These are phyloP conservation scores for Clarias platycephalus DNA, from an alignment of 2,797 vertebrate genomes.

Conservation along the genomic window DNA sequence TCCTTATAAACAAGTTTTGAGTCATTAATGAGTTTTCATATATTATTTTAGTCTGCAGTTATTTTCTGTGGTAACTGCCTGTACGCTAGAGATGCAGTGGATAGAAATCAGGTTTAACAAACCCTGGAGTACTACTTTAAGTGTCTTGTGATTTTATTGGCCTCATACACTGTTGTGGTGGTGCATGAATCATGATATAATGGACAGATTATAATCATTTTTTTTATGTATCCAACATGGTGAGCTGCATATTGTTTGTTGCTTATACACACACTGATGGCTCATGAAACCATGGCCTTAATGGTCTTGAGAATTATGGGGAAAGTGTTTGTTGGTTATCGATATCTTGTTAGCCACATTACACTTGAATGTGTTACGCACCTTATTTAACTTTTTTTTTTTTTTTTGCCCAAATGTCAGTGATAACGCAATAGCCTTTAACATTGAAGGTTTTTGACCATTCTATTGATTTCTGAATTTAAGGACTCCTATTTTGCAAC, in stretches of 20 bases:
- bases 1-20: neutral
- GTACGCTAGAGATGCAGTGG: conserved; percentile 8
- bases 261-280: conserved; percentile 32
- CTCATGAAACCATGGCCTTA: conserved; percentile 36
- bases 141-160: conserved; percentile 23
- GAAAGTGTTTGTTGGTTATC: conserved; percentile 23
- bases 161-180: conserved; percentile 8
- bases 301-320: conserved; percentile 8
- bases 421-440: conserved; percentile 35
- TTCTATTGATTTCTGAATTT: neutral
- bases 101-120: neutral
- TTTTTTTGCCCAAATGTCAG: conserved; percentile 36
- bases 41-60: neutral
- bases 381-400: conserved; percentile 34
- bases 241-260: conserved; percentile 15
- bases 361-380: conserved; percentile 46
- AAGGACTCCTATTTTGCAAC: neutral
- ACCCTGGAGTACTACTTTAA: conserved; percentile 21
- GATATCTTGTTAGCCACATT: conserved; percentile 28
- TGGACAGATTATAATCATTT: conserved; percentile 22
- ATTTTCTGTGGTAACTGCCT: neutral
- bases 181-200: conserved; percentile 29
- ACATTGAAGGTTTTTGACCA: neutral
- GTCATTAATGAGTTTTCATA: neutral
- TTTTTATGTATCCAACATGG: conserved; percentile 14